These are phyloP conservation scores for Eristalis pertinax DNA, from an alignment of 2,888 invertebrate genomes.

Conservation along the genomic window DNA sequence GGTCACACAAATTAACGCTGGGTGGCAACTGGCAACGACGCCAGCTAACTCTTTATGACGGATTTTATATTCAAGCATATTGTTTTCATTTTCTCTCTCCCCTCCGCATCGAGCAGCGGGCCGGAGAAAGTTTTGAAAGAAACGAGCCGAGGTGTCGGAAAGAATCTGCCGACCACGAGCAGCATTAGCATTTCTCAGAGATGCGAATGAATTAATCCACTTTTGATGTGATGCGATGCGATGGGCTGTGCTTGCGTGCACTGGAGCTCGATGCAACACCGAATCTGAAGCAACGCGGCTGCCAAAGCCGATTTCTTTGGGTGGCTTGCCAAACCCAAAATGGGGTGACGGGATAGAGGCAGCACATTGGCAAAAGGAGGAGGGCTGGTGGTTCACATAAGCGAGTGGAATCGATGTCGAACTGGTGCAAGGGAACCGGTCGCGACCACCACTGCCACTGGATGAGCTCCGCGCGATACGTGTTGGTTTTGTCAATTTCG, in stretches of 20 bases:
- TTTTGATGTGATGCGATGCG: background rate
- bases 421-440: constrained; percentile 42
- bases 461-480: constrained; percentile 16
- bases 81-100: constrained; percentile 14
- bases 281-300: background rate
- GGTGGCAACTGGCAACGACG: background rate
- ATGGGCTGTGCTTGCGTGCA: background rate
- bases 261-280: background rate
- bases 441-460: background rate
- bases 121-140: constrained; percentile 40
- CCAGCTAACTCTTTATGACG: constrained; percentile 1
- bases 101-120: background rate
- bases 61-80: background rate
- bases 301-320: background rate
- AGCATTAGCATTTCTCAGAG: background rate
- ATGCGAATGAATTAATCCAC: constrained; percentile 16
- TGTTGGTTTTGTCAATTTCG: constrained; percentile 29
- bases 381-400: no score
- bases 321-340: background rate
- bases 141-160: background rate
- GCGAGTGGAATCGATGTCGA: constrained; percentile 6
- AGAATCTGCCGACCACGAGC: background rate
- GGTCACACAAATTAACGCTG: constrained; percentile 58
- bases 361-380: no score
- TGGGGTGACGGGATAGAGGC: background rate